Conservation (phyloP, 2,888 invertebrate genomes). For the Tridacna gigas region DNA sequence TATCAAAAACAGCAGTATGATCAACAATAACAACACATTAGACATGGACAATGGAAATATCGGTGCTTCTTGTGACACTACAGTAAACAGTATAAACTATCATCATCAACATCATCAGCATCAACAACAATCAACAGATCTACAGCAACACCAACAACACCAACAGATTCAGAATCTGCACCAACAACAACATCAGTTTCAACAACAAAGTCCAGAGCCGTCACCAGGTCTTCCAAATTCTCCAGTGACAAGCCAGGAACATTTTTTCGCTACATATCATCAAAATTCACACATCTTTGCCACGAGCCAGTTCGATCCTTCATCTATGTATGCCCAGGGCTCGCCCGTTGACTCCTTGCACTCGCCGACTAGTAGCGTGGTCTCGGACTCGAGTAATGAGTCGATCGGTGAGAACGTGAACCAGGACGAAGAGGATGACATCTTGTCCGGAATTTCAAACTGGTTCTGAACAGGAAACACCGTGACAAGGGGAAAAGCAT, state of each 20-base stretch:
- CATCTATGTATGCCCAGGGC: slow-evolving; percentile 51
- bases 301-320: slow-evolving; percentile 20
- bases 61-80: slow-evolving; percentile 9
- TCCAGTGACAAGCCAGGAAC: slow-evolving; percentile 36
- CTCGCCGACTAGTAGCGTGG: slow-evolving; percentile 70
- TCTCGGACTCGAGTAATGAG: slow-evolving; percentile 69
- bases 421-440: slow-evolving; percentile 58
- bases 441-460: slow-evolving; percentile 56
- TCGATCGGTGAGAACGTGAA: slow-evolving; percentile 56
- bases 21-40: slow-evolving; percentile 19
- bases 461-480: slow-evolving; percentile 46
- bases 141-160: slow-evolving; percentile 5
- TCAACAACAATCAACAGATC: slow-evolving; percentile 26
- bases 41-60: slow-evolving; percentile 11
- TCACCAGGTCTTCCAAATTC: slow-evolving; percentile 46
- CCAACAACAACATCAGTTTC: slow-evolving; percentile 40
- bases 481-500: not conserved
- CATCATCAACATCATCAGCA: not conserved
- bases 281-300: slow-evolving; percentile 40
- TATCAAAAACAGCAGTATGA: slow-evolving; percentile 43
- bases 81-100: slow-evolving; percentile 9
- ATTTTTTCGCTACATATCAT: slow-evolving; percentile 50
- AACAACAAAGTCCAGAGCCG: slow-evolving; percentile 42
- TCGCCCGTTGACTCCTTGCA: slow-evolving; percentile 62
- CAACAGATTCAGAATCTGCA: slow-evolving; percentile 27